These are phyloP conservation scores for Pollenia labialis DNA, from an alignment of 2,888 invertebrate genomes.

Conservation along the genomic window DNA sequence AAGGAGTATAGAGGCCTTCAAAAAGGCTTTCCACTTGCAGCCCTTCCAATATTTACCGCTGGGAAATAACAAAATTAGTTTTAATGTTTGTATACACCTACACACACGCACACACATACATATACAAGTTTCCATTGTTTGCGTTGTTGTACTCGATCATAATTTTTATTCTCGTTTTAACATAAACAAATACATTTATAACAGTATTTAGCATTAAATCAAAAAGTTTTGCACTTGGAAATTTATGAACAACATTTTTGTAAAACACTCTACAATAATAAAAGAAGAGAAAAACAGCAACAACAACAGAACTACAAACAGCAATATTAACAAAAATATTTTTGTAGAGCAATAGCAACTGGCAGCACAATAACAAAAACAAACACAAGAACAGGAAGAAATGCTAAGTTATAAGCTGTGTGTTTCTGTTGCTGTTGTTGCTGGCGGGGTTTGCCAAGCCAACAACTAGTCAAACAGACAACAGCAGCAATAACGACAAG, in stretches of 20 bases:
- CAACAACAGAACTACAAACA: not conserved
- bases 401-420: not conserved
- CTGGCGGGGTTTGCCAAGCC: not conserved
- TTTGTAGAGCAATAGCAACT: constrained; percentile 21
- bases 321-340: constrained; percentile 43
- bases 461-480: constrained; percentile 28
- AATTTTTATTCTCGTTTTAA: constrained; percentile 52
- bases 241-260: constrained; percentile 63
- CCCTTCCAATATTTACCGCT: too few relatives aligned
- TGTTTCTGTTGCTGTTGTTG: constrained; percentile 1
- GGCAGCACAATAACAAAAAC: constrained; percentile 10
- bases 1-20: too few relatives aligned
- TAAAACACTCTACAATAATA: constrained; percentile 53
- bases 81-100: not conserved
- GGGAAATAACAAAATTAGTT: not conserved
- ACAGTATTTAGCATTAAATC: constrained; percentile 72
- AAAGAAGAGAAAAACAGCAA: constrained; percentile 9
- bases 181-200: constrained; percentile 66
- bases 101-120: not conserved
- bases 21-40: too few relatives aligned
- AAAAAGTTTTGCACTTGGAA: constrained; percentile 71
- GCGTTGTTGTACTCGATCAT: constrained; percentile 38
- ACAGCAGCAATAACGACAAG: constrained; percentile 13
- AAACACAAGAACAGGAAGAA: constrained; percentile 4
- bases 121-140: constrained; percentile 15